Base-by-base conservation (phyloP, 2,797 vertebrate genomes). In the Cyprinella venusta region DNA sequence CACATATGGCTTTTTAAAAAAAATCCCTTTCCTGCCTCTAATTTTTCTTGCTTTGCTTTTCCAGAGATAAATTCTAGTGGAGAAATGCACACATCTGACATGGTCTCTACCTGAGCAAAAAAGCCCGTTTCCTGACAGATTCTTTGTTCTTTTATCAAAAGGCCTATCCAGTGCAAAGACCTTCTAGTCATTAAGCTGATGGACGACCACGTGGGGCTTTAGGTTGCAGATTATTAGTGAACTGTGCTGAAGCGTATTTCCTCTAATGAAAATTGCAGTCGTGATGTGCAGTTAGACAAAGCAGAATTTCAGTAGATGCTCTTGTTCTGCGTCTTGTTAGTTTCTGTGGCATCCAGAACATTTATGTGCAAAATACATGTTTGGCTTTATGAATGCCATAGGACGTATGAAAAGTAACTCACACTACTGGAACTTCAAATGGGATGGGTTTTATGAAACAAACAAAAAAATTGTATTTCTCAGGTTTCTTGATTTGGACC, bases 211-310 rank as follows among this genome's bases (percentile, higher is more conserved):
- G 65, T 72, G 36, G 71, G 79, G 65, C 72, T 84, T 84, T 81
- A 61, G 65, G 5, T 86, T 80, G 68, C 64, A 76, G 85, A 86
- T 86, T 83, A 83, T 50, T 45, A 83, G 63, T 67, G 75, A 82
- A 75, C 38, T 82, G 75, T 68, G 72, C 50, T 65, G 30, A 70
- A 81, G 84, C 54, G 79, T 69, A 38, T 77, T 77, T 16, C 45
- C 78, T 36, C 72, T 80, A 81, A 86, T 84, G 72, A 67, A 86
- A 81, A 86, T 86, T 77, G 38, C 67, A 65, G 71, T 80, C 68
- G 56, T 83, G 82, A 76, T 76, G 77, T 52, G 36, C 18, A 50
- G 24, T 76, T 76, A 61, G 52, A 80, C 33, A 9, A 9, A 42
- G 9, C 15, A 56, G 0, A 45, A 40, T 59, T 52, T 68, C 19